Base-by-base conservation (phyloP, 2,797 vertebrate species). In the Mormyrops boulengeri region DNA sequence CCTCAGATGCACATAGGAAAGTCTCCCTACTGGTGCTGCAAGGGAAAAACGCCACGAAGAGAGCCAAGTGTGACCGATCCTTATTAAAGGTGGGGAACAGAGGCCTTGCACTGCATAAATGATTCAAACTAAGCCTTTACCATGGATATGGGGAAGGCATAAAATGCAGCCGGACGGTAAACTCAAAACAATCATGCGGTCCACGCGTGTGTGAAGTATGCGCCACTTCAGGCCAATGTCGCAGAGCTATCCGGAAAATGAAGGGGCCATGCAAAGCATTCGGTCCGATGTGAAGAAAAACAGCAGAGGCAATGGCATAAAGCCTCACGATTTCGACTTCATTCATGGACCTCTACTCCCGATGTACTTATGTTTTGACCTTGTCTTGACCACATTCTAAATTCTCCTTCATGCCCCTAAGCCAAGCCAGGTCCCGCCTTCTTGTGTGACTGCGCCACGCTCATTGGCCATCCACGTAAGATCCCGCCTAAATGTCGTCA, bases 291-390 rank as follows among this genome's bases (percentile, higher is more conserved):
- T 41, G 30, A 17, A 77, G 38, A 17, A 0, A 41, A 41, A 77
- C 12, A 77, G 69, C 34, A 41, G 34, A 38, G 34, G 30, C 34
- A 41, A 77, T 41, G 69, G 34, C 30, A 38, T 17, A 19, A 7
- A 41, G 34, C 1, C 6, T 34, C 34, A 17, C 12, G 12, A 41
- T 41, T 38, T 77, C 69, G 69, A 38, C 4, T 17, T 41, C 17
- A 38, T 22, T 12, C 69, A 17, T 8, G 34, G 34, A 77, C 69
- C 44, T 22, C 80, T 11, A 9, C 8, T 3, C 80, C 6, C 41
- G 9, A n/a, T 82, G 41, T 44, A n/a, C 9, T 11, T 88, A 66
- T 95, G 94, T 95, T 95, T 91, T 96, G 96, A 96, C 95, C 96
- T 96, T 96, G 52, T 94, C 91, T 90, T 88, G n/a, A 84, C 19